Evolutionary conservation across 1,140 invertebrate genomes (phyloP).

Genomic region (Ditylenchus dipsaci): DNA sequence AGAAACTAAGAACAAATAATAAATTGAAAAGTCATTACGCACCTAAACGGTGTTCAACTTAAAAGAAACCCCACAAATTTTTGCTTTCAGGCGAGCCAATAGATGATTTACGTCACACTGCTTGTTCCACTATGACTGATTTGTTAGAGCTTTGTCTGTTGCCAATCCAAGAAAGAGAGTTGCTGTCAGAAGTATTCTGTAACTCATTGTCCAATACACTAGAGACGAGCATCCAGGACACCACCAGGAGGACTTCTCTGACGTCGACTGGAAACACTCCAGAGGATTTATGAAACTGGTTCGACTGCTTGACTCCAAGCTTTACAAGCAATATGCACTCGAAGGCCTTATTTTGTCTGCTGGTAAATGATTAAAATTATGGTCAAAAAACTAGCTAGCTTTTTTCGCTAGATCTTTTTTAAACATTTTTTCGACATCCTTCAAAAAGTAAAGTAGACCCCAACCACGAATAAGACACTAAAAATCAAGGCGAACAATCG

Average conservation of each 20-base stretch:
- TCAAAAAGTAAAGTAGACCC: too few relatives aligned
- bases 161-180: conserved; percentile 24
- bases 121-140: not conserved
- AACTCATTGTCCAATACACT: not conserved
- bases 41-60: too few relatives aligned
- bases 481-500: too few relatives aligned
- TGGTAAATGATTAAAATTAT: conserved; percentile 8
- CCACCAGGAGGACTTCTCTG: not conserved
- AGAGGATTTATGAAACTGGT: conserved; percentile 17
- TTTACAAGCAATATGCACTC: conserved; percentile 16
- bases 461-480: too few relatives aligned
- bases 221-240: not conserved
- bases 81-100: conserved; percentile 19
- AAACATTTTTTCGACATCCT: too few relatives aligned
- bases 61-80: too few relatives aligned
- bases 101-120: conserved; percentile 18
- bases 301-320: conserved; percentile 15
- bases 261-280: conserved; percentile 21
- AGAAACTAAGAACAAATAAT: too few relatives aligned
- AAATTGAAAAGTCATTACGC: too few relatives aligned
- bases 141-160: not conserved
- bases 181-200: conserved; percentile 13
- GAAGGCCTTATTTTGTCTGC: conserved; percentile 31
- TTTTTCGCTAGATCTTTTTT: too few relatives aligned
- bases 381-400: too few relatives aligned